Base-by-base conservation (phyloP, 2,797 vertebrate genomes). In the Chaenodraco wilsoni region DNA sequence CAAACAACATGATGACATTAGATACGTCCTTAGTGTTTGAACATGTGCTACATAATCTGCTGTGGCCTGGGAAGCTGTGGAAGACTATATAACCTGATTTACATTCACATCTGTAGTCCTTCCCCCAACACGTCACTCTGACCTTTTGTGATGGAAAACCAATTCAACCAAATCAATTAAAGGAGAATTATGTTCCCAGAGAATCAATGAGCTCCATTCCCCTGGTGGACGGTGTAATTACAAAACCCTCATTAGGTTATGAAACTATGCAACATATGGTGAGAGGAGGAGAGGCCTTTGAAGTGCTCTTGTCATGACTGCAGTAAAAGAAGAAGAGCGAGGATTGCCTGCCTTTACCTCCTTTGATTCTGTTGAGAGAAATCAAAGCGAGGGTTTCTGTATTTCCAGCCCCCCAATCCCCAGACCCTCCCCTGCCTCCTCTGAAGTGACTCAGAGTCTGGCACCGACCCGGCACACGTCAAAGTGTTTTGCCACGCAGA, bases 181-280 rank as follows among this genome's bases (percentile, higher is more conserved):
- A 91, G 87, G 78, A 88, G 87, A 90, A 88, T 81, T 87, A 72
- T 85, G 79, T 9, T 91, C 86, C 85, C 83, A 71, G 74, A 82
- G 89, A 92, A 90, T 86, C 81, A 74, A 90, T 90, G 83, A 82
- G 76, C 84, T 76, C 14, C 63, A 56, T 78, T 90, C 84, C 89
- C 88, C 68, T 73, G 85, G 85, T 85, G 72, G 82, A 84, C 84
- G 76, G 56, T 87, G 84, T 90, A 91, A 92, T 92, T 92, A 91
- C 83, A 87, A 89, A 91, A 88, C 82, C 88, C 84, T 90, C 89
- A 90, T 89, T 91, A 90, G 86, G 82, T 92, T 90, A 91, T 86
- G 84, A 91, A 89, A 87, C 83, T 84, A 73, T 78, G 83, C 74
- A 73, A 85, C 85, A 87, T 88, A 86, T 88, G 88, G 91, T 65